These are phyloP conservation scores for Epinephelus lanceolatus DNA, from an alignment of 2,113 vertebrate genomes.

Conservation along the genomic window DNA sequence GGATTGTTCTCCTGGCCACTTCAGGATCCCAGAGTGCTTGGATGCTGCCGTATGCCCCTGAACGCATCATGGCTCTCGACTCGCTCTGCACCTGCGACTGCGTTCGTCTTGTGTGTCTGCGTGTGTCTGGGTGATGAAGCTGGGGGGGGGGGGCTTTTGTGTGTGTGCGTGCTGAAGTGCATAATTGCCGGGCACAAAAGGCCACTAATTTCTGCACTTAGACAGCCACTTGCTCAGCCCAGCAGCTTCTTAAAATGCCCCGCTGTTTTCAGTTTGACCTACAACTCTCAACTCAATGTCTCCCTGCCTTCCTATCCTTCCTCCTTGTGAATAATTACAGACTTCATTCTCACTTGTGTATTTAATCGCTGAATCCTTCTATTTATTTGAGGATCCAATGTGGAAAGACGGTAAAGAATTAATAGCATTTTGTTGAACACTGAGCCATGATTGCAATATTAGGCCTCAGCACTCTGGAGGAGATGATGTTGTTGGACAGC, in stretches of 20 bases:
- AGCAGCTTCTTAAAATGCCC: slow-evolving; percentile 53
- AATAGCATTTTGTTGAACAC: slow-evolving; percentile 43
- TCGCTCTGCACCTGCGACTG: slow-evolving; percentile 30
- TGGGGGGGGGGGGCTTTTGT: background rate
- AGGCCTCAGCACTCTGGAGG: slow-evolving; percentile 15
- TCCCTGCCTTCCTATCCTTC: slow-evolving; percentile 14
- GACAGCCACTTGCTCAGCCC: slow-evolving; percentile 50
- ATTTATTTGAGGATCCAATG: slow-evolving; percentile 17
- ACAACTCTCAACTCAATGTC: slow-evolving; percentile 39
- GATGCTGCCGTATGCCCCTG: background rate
- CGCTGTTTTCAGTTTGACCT: slow-evolving; percentile 63
- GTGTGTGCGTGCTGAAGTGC: slow-evolving; percentile 47
- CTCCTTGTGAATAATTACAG: slow-evolving; percentile 50
- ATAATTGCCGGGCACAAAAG: slow-evolving; percentile 58
- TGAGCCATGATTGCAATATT: slow-evolving; percentile 7
- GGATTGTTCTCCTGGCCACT: slow-evolving; percentile 59
- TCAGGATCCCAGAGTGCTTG: slow-evolving; percentile 35
- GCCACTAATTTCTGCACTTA: slow-evolving; percentile 63
- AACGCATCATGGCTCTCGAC: slow-evolving; percentile 36
- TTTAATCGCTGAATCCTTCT: slow-evolving; percentile 49
- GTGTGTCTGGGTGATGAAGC: slow-evolving; percentile 15
- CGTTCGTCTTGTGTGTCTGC: slow-evolving; percentile 27
- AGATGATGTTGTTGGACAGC: slow-evolving; percentile 29
- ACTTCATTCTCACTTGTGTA: slow-evolving; percentile 40
- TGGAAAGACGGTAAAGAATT: slow-evolving; percentile 29